A percentile compares a stretch with the other conserved stretches of the same genome.
Evolutionary conservation across 2,113 vertebrate species (phyloP).

Genomic region (Phoenicopterus ruber): DNA sequence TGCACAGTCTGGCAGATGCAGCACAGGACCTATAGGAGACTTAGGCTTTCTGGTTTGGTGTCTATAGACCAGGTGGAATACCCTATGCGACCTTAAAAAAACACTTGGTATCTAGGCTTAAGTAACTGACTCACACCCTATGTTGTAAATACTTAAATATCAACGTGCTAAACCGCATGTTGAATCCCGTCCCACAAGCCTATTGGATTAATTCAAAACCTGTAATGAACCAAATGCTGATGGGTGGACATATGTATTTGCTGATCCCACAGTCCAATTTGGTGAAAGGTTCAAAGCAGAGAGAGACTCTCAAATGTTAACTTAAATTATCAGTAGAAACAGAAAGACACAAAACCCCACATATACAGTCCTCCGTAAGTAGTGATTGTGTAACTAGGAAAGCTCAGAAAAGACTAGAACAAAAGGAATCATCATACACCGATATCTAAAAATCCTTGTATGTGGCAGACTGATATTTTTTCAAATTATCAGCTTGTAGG

Average conservation of each 20-base stretch:
- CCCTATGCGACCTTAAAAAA: neutral
- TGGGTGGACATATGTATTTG: neutral
- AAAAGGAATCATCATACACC: neutral
- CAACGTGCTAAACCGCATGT: neutral
- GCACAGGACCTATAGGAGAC: neutral
- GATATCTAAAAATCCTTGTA: neutral
- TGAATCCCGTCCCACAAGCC: neutral
- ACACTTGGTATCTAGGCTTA: fast-evolving
- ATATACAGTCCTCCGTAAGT: neutral
- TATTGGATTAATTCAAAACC: neutral
- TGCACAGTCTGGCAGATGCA: neutral
- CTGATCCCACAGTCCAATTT: neutral
- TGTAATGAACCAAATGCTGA: neutral
- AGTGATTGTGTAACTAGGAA: neutral
- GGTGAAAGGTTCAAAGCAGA: neutral
- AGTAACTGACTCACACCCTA: neutral
- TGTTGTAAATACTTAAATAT: neutral
- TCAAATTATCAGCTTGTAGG: neutral
- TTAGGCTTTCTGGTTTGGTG: neutral
- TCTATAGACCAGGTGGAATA: neutral
- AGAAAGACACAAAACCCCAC: neutral
- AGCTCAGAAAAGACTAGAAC: neutral
- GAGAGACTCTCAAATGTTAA: neutral
- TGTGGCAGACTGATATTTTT: neutral
- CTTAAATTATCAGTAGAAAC: neutral